A percentile compares a stretch with the other conserved stretches of the same genome.
Conservation (phyloP, 2,888 invertebrate species). For the Mactromeris polynyma region DNA sequence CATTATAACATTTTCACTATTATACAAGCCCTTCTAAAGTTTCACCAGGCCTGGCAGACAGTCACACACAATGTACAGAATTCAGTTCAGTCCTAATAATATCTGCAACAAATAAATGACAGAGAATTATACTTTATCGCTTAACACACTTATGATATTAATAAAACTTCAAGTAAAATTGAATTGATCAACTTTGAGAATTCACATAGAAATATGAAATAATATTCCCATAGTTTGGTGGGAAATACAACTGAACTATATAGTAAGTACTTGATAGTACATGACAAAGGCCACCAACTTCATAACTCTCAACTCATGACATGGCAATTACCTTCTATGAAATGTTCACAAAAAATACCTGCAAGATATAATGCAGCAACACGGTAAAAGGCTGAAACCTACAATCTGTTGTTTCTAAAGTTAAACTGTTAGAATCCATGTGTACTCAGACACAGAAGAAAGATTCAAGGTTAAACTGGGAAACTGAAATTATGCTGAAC, state of each 20-base stretch:
- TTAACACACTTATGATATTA: no score
- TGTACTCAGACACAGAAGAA: neutral
- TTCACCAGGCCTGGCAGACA: no score
- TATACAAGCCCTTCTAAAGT: no score
- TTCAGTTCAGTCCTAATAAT: no score
- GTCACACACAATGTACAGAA: no score
- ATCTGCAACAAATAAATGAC: no score
- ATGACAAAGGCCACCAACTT: neutral
- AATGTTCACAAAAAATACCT: neutral
- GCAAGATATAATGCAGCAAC: neutral
- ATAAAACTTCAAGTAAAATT: no score
- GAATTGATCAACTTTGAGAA: no score
- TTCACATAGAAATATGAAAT: neutral
- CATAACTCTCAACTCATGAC: slow-evolving; percentile 10
- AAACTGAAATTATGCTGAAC: neutral
- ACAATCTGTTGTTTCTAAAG: neutral
- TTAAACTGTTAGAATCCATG: no score
- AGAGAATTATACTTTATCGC: no score
- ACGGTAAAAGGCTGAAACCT: neutral
- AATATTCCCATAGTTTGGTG: neutral
- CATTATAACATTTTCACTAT: no score
- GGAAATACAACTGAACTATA: neutral
- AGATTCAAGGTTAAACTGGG: neutral
- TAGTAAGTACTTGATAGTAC: neutral
- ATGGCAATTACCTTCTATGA: neutral